Evolutionary conservation across 2,888 invertebrate genomes (phyloP), one percentile per base, ranked within the genome.

Genomic region (Aproaerema taeniolella): DNA sequence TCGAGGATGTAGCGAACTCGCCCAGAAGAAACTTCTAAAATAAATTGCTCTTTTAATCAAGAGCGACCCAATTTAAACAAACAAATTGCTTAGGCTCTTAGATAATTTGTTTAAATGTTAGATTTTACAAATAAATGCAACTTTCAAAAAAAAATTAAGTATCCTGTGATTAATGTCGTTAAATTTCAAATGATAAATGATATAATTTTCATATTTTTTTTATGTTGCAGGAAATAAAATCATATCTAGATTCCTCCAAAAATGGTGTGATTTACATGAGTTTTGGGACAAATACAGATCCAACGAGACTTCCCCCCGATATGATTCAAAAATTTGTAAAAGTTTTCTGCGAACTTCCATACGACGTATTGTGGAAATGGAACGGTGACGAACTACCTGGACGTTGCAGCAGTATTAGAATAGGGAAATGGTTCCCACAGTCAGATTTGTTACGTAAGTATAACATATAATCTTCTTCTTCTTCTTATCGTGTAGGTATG

Each of bases 291-390:
- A 26, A 26, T n/a, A 26, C 26, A 6, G n/a, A 26, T 13, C 54
- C 62, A 2, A 45, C 50, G 1, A 20, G 46, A 0, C 44, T 77
- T 37, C 52, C 65, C 11, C 41, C 51, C 10, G 52, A 61, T 31
- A 56, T 44, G 31, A 47, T 61, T 9, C 38, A 54, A 31, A 40
- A 49, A 1, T 52, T 78, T 24, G 14, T 69, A 0, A 51, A 55
- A 13, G 71, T 62, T 0, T 67, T 80, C 37, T 56, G 61, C 2
- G 42, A 54, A 29, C 42, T 79, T 29, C 70, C 69, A 3, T 76
- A 73, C 39, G 56, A 65, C 17, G 63, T 81, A 6, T 32, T 81
- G 5, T 77, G 72, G 72, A 79, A 76, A 52, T 74, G 67, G 63
- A 66, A 73, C 40, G 52, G 50, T 2, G 65, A 69, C 3, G 41